A percentile compares a stretch with the other conserved stretches of the same genome.
Conservation (phyloP, 2,113 vertebrate species). For the Lucifuga dentata region DNA sequence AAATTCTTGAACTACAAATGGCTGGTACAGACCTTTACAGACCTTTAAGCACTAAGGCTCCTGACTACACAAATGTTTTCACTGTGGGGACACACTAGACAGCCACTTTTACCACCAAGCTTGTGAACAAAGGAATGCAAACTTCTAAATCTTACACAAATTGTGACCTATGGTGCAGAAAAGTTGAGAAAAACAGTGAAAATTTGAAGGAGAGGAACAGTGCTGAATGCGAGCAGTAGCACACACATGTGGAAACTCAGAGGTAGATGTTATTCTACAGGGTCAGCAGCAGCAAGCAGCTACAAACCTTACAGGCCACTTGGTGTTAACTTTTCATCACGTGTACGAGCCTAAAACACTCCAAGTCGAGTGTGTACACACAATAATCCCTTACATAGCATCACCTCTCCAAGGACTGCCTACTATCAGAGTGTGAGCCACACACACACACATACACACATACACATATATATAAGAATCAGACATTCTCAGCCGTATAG, state of each 20-base stretch:
- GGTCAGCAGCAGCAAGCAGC: constrained; percentile 6
- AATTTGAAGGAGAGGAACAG: constrained; percentile 24
- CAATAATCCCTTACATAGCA: constrained; percentile 21
- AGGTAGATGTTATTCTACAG: constrained; percentile 43
- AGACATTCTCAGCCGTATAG: constrained; percentile 27
- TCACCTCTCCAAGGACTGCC: not conserved
- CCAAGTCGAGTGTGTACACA: not conserved
- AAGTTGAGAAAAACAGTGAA: constrained; percentile 25
- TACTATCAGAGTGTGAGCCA: constrained; percentile 1
- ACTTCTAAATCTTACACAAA: not conserved
- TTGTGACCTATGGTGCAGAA: not conserved
- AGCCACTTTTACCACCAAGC: not conserved
- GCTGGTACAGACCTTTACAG: not conserved
- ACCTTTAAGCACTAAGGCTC: not conserved
- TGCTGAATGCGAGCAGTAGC: constrained; percentile 38
- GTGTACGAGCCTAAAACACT: constrained; percentile 22
- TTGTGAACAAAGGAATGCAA: not conserved
- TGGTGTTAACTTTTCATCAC: constrained; percentile 13
- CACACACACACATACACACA: no score
- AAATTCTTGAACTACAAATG: not conserved
- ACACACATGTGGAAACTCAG: constrained; percentile 49
- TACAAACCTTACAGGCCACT: not conserved
- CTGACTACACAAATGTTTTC: not conserved
- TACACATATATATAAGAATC: constrained; percentile 16
- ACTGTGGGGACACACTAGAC: not conserved